Base-by-base conservation (phyloP, 2,888 invertebrate genomes). In the Sphaerophoria rueppellii region DNA sequence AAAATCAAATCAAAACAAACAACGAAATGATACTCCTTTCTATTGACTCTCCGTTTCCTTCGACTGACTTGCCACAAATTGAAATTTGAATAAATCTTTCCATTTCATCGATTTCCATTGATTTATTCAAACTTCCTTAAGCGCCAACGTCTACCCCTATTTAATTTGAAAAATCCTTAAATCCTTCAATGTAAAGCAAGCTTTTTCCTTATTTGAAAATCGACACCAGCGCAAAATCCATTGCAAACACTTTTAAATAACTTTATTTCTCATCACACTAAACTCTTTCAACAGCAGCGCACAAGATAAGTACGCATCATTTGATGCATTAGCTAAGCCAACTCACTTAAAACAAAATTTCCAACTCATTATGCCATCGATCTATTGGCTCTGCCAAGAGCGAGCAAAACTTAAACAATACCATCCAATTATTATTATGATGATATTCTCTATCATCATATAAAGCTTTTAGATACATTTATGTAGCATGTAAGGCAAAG, bases 361-460 rank as follows among this genome's bases (percentile, higher is more conserved):
- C 65, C 63, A 78, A 65, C 74, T 82, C 73, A 79, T 75, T 70
- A 78, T 75, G 48, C 54, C 60, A 79, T 82, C 65, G 82, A 82
- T 82, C 65, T 60, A 67, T 67, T 60, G 54, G 46, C 46, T 81
- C 5, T 54, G n/a, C 32, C 43, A 43, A 4, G 40, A 40, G 40
- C 9, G 60, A 24, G 37, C 46, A 48, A 58, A 77, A 43, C 82
- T 65, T 63, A 69, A 74, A 69, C 73, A 74, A 74, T 70, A 40
- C 35, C 82, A 77, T 37, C 69, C 77, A 77, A 82, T 82, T 82
- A 67, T 37, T 65, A 65, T 16, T 52, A 52, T 65, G 37, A 11
- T 14, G 24, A 37, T 40, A 40, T 67, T 14, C 40, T 67, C 37
- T 7, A 0, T 32, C 37, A n/a, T 4, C 24, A 35, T 48, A 34